These are phyloP conservation scores for Malurus splendens DNA, from an alignment of 2,797 vertebrate species.

Conservation along the genomic window DNA sequence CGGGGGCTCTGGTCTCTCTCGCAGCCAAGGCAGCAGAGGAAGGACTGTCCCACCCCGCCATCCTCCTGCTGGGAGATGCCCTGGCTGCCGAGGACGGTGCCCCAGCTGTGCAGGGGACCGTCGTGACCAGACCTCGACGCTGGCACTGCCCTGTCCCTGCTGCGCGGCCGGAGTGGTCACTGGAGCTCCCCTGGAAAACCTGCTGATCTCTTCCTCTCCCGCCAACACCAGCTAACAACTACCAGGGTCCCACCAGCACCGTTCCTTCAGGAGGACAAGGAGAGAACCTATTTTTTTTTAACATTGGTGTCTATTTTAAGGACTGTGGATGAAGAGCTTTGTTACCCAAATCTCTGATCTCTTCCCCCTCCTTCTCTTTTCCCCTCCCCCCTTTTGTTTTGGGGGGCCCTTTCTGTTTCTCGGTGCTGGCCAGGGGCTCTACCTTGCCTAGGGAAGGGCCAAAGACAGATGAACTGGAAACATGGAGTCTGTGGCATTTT, in stretches of 20 bases:
- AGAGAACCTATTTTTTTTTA: not conserved
- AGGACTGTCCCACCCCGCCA: not conserved
- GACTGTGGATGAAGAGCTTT: not conserved
- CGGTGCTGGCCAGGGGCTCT: not conserved
- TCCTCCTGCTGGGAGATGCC: not conserved
- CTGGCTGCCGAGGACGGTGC: not conserved
- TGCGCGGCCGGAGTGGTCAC: accelerated
- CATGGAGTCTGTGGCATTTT: not conserved
- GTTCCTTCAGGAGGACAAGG: not conserved
- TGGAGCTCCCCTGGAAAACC: not conserved
- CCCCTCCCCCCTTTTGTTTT: accelerated
- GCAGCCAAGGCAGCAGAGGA: not conserved
- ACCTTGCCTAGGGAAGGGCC: not conserved
- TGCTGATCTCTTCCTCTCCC: slow-evolving; percentile 29
- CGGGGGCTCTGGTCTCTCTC: not conserved
- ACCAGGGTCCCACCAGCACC: not conserved
- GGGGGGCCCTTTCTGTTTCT: not conserved
- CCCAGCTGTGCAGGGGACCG: not conserved
- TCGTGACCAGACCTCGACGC: not conserved
- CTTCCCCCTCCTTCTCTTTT: accelerated
- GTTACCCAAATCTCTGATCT: not conserved
- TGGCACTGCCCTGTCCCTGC: not conserved
- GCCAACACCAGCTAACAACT: not conserved
- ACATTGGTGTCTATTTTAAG: not conserved
- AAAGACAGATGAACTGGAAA: slow-evolving; percentile 1